These are phyloP conservation scores for Drosophila neonasuta DNA, from an alignment of 2,888 invertebrate genomes.

Conservation along the genomic window DNA sequence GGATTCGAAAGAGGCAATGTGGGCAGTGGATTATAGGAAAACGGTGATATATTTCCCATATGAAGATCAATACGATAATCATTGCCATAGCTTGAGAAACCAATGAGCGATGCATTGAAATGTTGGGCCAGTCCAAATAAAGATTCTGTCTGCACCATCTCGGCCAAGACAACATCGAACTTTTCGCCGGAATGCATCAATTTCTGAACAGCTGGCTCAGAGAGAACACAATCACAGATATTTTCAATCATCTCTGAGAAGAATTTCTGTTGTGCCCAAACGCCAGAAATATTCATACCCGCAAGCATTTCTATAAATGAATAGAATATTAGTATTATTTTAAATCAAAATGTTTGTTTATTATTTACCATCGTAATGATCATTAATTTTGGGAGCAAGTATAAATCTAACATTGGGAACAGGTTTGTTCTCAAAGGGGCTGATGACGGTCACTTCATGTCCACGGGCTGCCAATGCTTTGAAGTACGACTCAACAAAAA, in stretches of 20 bases:
- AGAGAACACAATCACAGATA: constrained; percentile 25
- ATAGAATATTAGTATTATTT: too few species aligned
- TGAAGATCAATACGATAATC: constrained; percentile 54
- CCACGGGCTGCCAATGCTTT: constrained; percentile 73
- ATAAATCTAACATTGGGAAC: constrained; percentile 60
- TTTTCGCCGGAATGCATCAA: constrained; percentile 72
- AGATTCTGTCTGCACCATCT: constrained; percentile 76
- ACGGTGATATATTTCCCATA: constrained; percentile 72
- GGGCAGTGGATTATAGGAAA: constrained; percentile 73
- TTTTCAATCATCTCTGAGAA: constrained; percentile 1
- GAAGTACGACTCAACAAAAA: constrained; percentile 61
- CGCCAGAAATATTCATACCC: rapidly evolving
- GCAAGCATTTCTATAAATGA: constrained; percentile 37
- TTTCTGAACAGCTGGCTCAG: constrained; percentile 48
- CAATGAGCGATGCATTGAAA: constrained; percentile 70
- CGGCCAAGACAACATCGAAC: constrained; percentile 80
- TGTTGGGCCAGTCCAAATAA: constrained; percentile 73
- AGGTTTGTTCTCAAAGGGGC: constrained; percentile 50
- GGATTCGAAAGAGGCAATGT: constrained; percentile 62
- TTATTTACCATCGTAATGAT: constrained; percentile 33
- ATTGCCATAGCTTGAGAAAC: constrained; percentile 64
- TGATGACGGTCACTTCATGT: constrained; percentile 80
- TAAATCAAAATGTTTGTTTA: rapidly evolving
- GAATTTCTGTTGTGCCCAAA: constrained; percentile 28
- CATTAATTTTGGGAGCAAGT: constrained; percentile 31